These are phyloP conservation scores for Empis stercorea DNA, from an alignment of 2,888 invertebrate genomes.

Conservation along the genomic window DNA sequence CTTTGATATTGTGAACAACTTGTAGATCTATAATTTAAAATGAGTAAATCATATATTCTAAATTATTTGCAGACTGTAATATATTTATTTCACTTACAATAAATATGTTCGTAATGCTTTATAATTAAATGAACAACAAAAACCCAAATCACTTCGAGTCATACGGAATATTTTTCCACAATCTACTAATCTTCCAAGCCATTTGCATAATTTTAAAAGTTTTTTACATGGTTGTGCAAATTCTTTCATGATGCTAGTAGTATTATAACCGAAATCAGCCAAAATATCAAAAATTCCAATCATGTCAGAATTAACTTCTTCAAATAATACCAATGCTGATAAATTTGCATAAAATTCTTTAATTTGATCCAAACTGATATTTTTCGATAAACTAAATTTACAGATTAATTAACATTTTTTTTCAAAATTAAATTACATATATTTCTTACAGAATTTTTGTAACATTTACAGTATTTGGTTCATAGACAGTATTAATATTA, in stretches of 20 bases:
- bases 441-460: slow-evolving; percentile 40
- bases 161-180: slow-evolving; percentile 24
- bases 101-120: slow-evolving; percentile 13
- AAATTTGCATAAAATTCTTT: slow-evolving; percentile 2
- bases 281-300: slow-evolving; percentile 16
- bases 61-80: too few species aligned
- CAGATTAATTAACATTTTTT: not conserved
- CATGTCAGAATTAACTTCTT: slow-evolving; percentile 12
- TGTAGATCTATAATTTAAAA: too few species aligned
- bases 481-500: slow-evolving; percentile 45
- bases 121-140: slow-evolving; percentile 28
- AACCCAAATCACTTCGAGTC: slow-evolving; percentile 23
- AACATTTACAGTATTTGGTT: slow-evolving; percentile 34
- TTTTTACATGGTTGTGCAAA: slow-evolving; percentile 15
- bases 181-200: slow-evolving; percentile 20
- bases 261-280: slow-evolving; percentile 26
- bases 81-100: not conserved
- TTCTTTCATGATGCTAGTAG: slow-evolving; percentile 15
- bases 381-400: not conserved
- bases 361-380: not conserved
- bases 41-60: too few species aligned
- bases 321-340: slow-evolving; percentile 1
- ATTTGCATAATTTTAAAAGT: slow-evolving; percentile 16
- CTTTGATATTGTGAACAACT: too few species aligned
- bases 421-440: not conserved